These are phyloP conservation scores for Zosterops hypoxanthus DNA, from an alignment of 2,113 vertebrate species.

Conservation along the genomic window DNA sequence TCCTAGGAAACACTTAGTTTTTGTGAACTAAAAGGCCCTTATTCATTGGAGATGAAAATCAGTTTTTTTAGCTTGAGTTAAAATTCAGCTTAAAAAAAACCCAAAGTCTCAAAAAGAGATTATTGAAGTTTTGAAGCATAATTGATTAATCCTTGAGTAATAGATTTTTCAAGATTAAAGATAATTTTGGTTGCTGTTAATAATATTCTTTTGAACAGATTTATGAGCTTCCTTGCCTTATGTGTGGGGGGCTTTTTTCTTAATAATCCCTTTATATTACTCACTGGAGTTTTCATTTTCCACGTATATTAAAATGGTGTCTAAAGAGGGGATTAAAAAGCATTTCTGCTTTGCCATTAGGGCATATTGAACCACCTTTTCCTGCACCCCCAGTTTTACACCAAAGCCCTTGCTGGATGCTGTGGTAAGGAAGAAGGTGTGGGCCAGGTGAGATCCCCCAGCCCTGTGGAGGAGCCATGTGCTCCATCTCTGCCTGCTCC, in stretches of 20 bases:
- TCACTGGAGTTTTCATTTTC: background rate
- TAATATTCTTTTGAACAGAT: background rate
- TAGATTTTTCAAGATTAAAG: background rate
- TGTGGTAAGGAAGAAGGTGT: background rate
- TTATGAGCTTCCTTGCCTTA: background rate
- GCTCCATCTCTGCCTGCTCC: too few species aligned
- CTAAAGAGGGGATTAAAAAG: background rate
- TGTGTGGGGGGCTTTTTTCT: fast-evolving
- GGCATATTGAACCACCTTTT: fast-evolving
- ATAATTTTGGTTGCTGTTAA: background rate
- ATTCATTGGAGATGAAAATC: background rate
- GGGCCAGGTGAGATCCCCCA: background rate
- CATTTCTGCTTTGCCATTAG: background rate
- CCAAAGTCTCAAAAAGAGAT: background rate
- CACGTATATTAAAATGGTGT: background rate
- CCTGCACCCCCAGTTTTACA: fast-evolving
- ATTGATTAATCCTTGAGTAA: background rate
- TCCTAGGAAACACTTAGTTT: background rate
- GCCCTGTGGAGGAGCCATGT: fast-evolving
- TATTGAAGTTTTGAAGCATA: background rate
- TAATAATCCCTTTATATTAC: background rate
- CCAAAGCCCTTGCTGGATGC: fast-evolving
- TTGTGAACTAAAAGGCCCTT: background rate
- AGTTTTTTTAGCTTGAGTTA: background rate
- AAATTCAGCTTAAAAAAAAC: background rate